Evolutionary conservation across 2,113 vertebrate species (phyloP), one percentile per base, ranked within the genome.

Genomic region (Chaenogobius annularis): DNA sequence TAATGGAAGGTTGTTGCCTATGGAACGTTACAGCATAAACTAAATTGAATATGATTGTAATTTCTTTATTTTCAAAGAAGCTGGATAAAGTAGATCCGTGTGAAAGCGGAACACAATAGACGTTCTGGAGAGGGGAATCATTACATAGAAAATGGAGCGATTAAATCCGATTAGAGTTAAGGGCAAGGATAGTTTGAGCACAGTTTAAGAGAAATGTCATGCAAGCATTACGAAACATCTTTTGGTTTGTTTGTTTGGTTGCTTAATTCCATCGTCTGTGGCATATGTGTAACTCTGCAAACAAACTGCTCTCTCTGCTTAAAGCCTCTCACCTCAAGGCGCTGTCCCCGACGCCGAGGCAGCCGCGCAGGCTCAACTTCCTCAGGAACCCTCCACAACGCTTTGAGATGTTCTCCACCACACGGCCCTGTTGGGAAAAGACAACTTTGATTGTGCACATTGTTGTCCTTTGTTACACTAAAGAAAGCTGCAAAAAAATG

Each of bases 331-430:
- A 98, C 98, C 96, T 96, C 83, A 99, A 90, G 1, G 98, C 97
- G 15, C 95, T 97, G 93, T 99, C 98, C 78, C 98, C 98, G 46
- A 99, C 98, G 52, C 96, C 98, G 47, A 89, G 92, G 75, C 98
- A 99, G 26, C 98, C 98, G 1, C 98, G 87, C 17, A 99, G 94
- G 87, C 98, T 98, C 56, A 99, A 85, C 84, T 98, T 97, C 80
- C 97, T 90, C 75, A 99, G 91, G 92, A 99, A 99, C 2, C 98
- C 97, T 46, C 98, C 98, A n/a, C 97, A 99, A 62, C 98, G 92
- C 88, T 99, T 99, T n/a, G 98, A 99, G 84, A 99, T 99, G 87
- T 99, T 99, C 90, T 99, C 98, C 48, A 99, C 98, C 56, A 99
- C 98, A 0, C 97, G 94, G 31, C 98, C 98, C 98, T 99, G 89